A percentile compares a stretch with the other conserved stretches of the same genome.
Conservation (phyloP, 2,888 invertebrate species). For the Drosophila greeni region DNA sequence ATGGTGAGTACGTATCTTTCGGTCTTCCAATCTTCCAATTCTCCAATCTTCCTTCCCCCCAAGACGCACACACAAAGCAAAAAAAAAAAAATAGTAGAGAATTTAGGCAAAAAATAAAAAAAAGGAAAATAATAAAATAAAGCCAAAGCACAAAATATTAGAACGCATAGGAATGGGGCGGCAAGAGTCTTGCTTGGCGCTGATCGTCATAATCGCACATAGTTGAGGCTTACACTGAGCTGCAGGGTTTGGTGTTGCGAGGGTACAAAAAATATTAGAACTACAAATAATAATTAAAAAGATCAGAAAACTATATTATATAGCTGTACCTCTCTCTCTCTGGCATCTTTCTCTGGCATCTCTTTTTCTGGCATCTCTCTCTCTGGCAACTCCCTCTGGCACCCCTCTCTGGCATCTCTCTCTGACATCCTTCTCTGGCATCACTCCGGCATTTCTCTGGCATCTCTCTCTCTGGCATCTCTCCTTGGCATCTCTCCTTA, state of each 20-base stretch:
- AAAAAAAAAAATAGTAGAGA: constrained; percentile 8
- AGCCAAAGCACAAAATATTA: constrained; percentile 23
- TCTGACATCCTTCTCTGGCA: too few relatives aligned
- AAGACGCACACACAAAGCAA: constrained; percentile 21
- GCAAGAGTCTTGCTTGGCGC: constrained; percentile 10
- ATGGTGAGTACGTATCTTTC: constrained; percentile 42
- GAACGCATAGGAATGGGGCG: constrained; percentile 28
- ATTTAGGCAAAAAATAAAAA: constrained; percentile 30
- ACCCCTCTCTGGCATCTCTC: too few relatives aligned
- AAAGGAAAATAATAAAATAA: constrained; percentile 5
- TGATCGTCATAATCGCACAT: constrained; percentile 16
- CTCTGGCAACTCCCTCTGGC: too few relatives aligned
- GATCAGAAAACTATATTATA: too few relatives aligned
- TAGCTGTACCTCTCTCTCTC: too few relatives aligned
- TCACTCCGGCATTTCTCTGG: too few relatives aligned
- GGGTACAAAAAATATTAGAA: not conserved
- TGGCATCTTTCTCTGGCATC: too few relatives aligned
- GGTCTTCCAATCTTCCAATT: constrained; percentile 13
- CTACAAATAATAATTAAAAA: not conserved
- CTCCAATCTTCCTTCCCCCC: not conserved
- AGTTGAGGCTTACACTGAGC: constrained; percentile 27
- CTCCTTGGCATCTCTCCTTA: too few relatives aligned
- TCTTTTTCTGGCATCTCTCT: too few relatives aligned
- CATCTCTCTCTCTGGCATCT: too few relatives aligned
- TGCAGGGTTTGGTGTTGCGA: not conserved